Evolutionary conservation across 2,113 vertebrate genomes (phyloP).

Genomic region (Hypomesus transpacificus): DNA sequence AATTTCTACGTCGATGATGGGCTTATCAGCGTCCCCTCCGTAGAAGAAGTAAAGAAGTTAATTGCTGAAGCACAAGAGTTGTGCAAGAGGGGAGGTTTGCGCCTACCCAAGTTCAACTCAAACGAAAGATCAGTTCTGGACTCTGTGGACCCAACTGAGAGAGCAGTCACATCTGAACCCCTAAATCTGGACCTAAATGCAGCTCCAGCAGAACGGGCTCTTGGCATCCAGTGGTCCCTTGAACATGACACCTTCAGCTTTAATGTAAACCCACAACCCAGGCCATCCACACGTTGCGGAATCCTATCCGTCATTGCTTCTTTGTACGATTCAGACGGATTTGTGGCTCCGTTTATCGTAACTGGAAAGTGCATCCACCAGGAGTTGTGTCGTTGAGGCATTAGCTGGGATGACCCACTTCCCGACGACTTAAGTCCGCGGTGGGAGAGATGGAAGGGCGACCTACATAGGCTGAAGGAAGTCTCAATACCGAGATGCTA

Average conservation of each 20-base stretch:
- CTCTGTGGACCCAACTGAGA: slow-evolving; percentile 12
- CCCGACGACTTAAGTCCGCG: too few species aligned
- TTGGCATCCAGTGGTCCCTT: too few species aligned
- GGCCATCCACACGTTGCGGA: not conserved
- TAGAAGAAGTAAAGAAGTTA: not conserved
- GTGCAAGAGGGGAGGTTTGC: slow-evolving; percentile 14
- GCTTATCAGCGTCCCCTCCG: slow-evolving; percentile 8
- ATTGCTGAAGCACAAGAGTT: too few species aligned
- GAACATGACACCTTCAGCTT: not conserved
- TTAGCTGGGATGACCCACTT: too few species aligned
- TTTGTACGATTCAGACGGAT: slow-evolving; percentile 6
- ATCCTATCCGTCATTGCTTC: slow-evolving; percentile 9
- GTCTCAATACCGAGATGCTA: not conserved
- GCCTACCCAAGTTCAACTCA: slow-evolving; percentile 23
- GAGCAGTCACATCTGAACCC: not conserved
- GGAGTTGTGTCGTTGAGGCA: too few species aligned
- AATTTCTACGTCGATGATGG: slow-evolving; percentile 23
- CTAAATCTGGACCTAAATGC: too few species aligned
- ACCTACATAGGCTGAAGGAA: too few species aligned
- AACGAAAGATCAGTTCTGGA: not conserved
- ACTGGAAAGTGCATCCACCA: too few species aligned
- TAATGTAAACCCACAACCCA: not conserved
- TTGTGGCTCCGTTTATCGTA: not conserved
- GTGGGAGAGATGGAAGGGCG: not conserved
- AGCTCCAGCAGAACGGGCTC: too few species aligned